Conservation (phyloP, 2,113 vertebrate genomes). For the Oryzias curvinotus region DNA sequence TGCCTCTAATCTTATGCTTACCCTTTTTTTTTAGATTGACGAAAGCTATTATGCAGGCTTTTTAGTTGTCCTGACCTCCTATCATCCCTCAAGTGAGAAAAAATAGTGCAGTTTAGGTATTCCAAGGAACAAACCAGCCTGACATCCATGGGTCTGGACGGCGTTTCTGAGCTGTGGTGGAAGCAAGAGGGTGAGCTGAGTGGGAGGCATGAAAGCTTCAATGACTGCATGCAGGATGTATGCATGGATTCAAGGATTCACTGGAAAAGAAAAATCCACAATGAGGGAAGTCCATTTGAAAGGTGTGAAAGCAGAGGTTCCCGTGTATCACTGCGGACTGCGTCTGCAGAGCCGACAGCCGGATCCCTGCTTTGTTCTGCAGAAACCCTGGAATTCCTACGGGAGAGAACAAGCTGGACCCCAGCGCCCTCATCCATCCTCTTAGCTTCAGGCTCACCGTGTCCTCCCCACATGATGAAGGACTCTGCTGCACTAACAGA, state of each 20-base stretch:
- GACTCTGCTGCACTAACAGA: background rate
- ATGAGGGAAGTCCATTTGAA: conserved; percentile 33
- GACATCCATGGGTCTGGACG: conserved; percentile 44
- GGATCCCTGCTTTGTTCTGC: conserved; percentile 72
- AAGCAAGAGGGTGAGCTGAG: conserved; percentile 26
- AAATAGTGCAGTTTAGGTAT: conserved; percentile 25
- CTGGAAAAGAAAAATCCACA: conserved; percentile 49
- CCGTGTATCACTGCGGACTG: conserved; percentile 66
- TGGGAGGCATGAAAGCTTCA: conserved; percentile 62
- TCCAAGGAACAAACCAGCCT: conserved; percentile 29
- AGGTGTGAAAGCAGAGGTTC: conserved; percentile 38
- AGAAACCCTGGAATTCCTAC: conserved; percentile 51
- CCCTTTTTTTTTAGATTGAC: conserved; percentile 57
- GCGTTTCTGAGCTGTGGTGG: conserved; percentile 48
- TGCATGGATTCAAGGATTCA: conserved; percentile 45
- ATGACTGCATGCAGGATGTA: conserved; percentile 61
- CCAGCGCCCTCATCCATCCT: conserved; percentile 10
- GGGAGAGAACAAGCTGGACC: conserved; percentile 37
- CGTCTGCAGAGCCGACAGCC: conserved; percentile 70
- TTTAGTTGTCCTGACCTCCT: conserved; percentile 14
- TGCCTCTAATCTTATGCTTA: conserved; percentile 54
- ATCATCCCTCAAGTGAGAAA: conserved; percentile 13
- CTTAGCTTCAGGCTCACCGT: conserved; percentile 13
- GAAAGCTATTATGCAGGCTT: conserved; percentile 61
- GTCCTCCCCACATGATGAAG: conserved; percentile 11